These are phyloP conservation scores for Desmodus rotundus DNA, from an alignment of 2,113 vertebrate genomes.

Conservation along the genomic window DNA sequence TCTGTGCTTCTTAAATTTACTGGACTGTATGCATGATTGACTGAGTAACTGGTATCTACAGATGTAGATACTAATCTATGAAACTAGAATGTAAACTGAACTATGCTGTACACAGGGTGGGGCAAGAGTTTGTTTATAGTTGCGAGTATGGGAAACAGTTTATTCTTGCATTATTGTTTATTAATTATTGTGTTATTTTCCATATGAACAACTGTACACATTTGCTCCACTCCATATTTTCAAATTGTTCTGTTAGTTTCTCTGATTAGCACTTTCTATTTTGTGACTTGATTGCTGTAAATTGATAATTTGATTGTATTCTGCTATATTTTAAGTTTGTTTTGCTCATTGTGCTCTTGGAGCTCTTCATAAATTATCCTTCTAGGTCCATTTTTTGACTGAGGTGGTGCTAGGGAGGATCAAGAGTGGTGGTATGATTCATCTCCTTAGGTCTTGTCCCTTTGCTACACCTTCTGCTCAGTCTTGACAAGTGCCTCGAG, in stretches of 20 bases:
- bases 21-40: not conserved
- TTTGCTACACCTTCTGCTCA: not conserved
- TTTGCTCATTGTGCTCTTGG: not conserved
- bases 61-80: not conserved
- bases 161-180: not conserved
- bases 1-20: not conserved
- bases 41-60: not conserved
- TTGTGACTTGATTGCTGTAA: not conserved
- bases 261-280: not conserved
- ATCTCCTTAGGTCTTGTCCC: not conserved
- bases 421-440: not conserved
- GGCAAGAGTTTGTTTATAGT: not conserved
- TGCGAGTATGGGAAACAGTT: not conserved
- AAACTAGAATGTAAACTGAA: not conserved
- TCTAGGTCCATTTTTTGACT: not conserved
- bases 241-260: not conserved
- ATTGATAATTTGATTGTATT: not conserved
- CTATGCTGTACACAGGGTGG: not conserved
- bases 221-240: not conserved
- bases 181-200: not conserved
- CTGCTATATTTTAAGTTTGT: not conserved
- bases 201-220: not conserved
- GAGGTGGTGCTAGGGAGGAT: not conserved
- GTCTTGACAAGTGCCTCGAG: not conserved
- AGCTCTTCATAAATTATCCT: not conserved